phyloP scores from a whole-genome alignment of 2,797 vertebrate genomes.

The Arrhamphus sclerolepis region DNA sequence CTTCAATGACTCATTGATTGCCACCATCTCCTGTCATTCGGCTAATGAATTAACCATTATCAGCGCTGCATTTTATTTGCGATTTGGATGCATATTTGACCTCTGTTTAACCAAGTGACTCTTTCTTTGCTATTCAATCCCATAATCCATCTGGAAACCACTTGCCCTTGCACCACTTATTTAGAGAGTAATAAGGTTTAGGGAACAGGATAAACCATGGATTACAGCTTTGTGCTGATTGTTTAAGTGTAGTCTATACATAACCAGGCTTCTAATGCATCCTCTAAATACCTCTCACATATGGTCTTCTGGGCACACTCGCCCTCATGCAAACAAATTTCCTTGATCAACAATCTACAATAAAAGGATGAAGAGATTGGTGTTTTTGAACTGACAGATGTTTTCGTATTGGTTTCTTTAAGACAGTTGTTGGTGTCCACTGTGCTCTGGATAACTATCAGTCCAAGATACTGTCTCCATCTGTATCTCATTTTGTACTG shows the following conservation, averaged over 20 bases:
- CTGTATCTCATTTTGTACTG: constrained; percentile 8
- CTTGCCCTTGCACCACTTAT: constrained; percentile 72
- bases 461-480: constrained; percentile 5
- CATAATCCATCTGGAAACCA: constrained; percentile 71
- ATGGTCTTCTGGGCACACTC: constrained; percentile 40
- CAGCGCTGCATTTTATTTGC: neutral
- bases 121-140: constrained; percentile 33
- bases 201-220: constrained; percentile 68
- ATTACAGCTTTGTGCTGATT: constrained; percentile 69
- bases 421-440: neutral
- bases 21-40: neutral
- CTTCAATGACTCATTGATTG: neutral
- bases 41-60: neutral
- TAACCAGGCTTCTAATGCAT: constrained; percentile 56
- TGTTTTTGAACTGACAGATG: constrained; percentile 3
- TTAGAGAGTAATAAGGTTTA: constrained; percentile 73
- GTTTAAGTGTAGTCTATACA: constrained; percentile 62
- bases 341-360: constrained; percentile 21
- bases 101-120: constrained; percentile 18
- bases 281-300: constrained; percentile 52
- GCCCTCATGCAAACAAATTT: constrained; percentile 47
- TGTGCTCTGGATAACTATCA: constrained; percentile 5
- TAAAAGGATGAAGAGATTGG: neutral
- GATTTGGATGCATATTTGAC: constrained; percentile 9
- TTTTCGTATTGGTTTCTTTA: constrained; percentile 8